Base-by-base conservation (phyloP, 2,888 invertebrate species). In the Petrolisthes cinctipes region DNA sequence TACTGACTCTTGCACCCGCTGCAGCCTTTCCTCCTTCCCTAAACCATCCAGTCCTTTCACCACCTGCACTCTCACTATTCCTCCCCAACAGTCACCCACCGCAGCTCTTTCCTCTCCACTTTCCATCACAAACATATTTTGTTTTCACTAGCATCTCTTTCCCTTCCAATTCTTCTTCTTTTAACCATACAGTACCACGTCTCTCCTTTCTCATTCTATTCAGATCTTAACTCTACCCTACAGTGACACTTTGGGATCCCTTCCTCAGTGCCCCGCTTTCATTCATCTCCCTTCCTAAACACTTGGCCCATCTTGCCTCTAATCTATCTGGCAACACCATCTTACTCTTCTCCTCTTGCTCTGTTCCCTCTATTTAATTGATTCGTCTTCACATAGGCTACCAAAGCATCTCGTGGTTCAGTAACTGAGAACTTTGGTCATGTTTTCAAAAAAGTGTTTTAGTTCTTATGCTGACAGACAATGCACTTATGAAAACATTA, bases 81-180 rank as follows among this genome's bases (percentile, higher is more conserved):
- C 5, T 51, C 37, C 9, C 68, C 37, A 6, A n/a, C 73, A 37
- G 1, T 53, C 53, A 71, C 82, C 37, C n/a, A n/a, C 51, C 37
- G 11, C 20, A 9, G 9, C 7, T 82, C 82, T 37, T 76, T 9
- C 6, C 75, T 75, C 75, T 73, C 73, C 78, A 7, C 20, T 9
- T 14, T 54, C 54, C 20, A 11, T 54, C 79, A 37, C 20, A 51
- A 17, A 56, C 51, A n/a, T 54, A 17, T 83, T 23, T 54, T 23
- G 53, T 54, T 82, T 56, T 73, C 83, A 53, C 73, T 54, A 23
- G 75, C 57, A 57, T 73, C 14, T 17, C 57, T 54, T 54, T 76
- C 57, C 71, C 76, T 76, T 56, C 54, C 76, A 57, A 54, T 37
- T 57, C 37, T 37, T 17, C 73, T 73, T 73, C 61, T 53, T 83